Base-by-base conservation (phyloP, 1,140 invertebrate genomes). In the Adoxophyes honmai region DNA sequence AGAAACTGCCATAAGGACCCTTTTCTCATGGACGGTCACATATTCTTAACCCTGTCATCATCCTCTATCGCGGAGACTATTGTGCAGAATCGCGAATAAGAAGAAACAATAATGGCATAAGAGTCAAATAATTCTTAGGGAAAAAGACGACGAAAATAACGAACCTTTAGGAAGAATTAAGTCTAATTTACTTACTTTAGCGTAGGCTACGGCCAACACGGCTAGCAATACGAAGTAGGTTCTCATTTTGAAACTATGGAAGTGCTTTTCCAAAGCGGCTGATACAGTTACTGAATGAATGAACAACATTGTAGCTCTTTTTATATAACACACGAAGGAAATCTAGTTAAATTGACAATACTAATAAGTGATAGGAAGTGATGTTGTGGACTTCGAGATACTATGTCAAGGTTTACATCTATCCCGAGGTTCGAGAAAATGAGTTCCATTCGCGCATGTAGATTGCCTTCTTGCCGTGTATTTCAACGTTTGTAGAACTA, bases 301-400 rank as follows among this genome's bases (percentile, higher is more conserved):
- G n/a, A 10, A 48, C 4, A 1, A 48, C 16, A 48, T 10, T 11
- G 21, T 21, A 28, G 28, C 21, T 18, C 18, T 18, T 48, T 48
- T 33, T 48, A 48, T 48, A 48, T 48, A 48, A 18, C 21, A 21
- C 42, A 48, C 18, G 42, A 48, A 48, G 42, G 42, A 48, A 48
- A 48, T 48, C 42, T 16, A 48, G 42, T 48, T 18, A 18, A 3
- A 28, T 28, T 28, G 16, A 16, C 4, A 4, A n/a, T 13, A 3
- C 11, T 11, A n/a, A 28, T 21, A 33, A 10, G 42, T 11, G 15
- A 16, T 16, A 48, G 21, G 42, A 33, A 48, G 28, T 48, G 21
- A 44, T 48, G 21, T 33, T 48, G 28, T 48, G 18, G 42, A 48
- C 11, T 21, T 48, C 10, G 21, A n/a, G 18, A 16, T 18, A 14